Evolutionary conservation across 2,888 invertebrate genomes (phyloP), one percentile per base, ranked within the genome.

Genomic region (Amblyjoppa proteus): DNA sequence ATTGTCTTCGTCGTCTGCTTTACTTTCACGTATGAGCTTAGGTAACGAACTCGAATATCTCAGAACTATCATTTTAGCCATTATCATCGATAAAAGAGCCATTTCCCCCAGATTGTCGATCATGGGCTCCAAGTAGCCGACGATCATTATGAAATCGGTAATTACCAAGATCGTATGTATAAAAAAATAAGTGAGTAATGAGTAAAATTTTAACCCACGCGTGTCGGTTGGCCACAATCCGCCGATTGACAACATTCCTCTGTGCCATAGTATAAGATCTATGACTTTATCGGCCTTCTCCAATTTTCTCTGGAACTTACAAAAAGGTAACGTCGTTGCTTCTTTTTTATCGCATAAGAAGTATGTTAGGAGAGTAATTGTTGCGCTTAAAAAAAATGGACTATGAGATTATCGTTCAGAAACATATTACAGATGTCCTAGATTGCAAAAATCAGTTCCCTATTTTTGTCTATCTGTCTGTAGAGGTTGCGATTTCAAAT

Each of bases 221-320:
- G 45, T 45, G 6, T 58, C 70, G 71, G 13, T 11, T 13, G 51
- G 74, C 81, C 85, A 81, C 81, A 82, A 78, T 71, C 76, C 56
- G 4, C 45, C 51, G 31, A 73, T 68, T 38, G 51, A 64, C 31
- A 64, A 38, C 41, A 49, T 45, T 79, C 16, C 45, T 82, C 61
- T 64, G 25, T 64, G 31, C 64, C 64, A 74, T 74, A 41, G 45
- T n/a, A 70, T 51, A 25, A 79, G 38, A 64, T 64, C 64, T 34
- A 34, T 38, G 13, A 38, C 16, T 64, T 16, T 16, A n/a, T 64
- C 6, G 7, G 31, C 16, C 16, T 71, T 56, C 41, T 70, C 70
- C 56, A 69, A 71, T 34, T 69, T 69, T n/a, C 16, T 9, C 31
- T 64, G 64, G 1, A 34, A 31, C 25, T 58, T 13, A 28, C 20